A percentile compares a stretch with the other conserved stretches of the same genome.
Conservation (phyloP, 1,140 invertebrate species). For the Bilobella aurantiaca region DNA sequence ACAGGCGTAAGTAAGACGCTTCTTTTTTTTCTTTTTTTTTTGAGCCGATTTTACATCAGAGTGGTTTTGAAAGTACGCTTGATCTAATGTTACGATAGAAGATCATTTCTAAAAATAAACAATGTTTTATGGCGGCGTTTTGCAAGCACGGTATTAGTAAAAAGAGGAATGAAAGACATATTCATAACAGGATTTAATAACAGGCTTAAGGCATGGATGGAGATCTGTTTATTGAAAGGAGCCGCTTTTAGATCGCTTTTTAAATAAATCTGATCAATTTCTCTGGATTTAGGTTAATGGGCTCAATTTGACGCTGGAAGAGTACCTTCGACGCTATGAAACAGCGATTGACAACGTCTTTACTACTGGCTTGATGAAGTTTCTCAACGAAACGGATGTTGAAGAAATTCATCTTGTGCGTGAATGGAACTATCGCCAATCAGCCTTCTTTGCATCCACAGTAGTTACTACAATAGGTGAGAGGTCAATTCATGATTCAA, state of each 20-base stretch:
- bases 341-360: constrained; percentile 35
- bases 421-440: constrained; percentile 62
- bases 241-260: neutral
- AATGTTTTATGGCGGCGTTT: neutral
- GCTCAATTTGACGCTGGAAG: constrained; percentile 39
- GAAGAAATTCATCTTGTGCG: constrained; percentile 40
- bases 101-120: neutral
- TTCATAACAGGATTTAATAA: neutral
- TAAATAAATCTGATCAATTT: neutral
- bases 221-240: neutral
- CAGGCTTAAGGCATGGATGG: neutral
- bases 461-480: constrained; percentile 72
- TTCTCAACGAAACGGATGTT: constrained; percentile 31
- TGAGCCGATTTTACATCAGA: neutral
- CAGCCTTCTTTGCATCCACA: constrained; percentile 72
- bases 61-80: too few species aligned
- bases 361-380: constrained; percentile 26
- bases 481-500: constrained; percentile 24
- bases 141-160: neutral
- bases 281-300: constrained; percentile 8
- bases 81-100: too few species aligned
- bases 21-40: neutral
- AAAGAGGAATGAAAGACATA: neutral
- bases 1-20: constrained; percentile 16
- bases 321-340: constrained; percentile 50